phyloP scores from a whole-genome alignment of 1,140 invertebrate genomes.

The Armadillidium nasatum region DNA sequence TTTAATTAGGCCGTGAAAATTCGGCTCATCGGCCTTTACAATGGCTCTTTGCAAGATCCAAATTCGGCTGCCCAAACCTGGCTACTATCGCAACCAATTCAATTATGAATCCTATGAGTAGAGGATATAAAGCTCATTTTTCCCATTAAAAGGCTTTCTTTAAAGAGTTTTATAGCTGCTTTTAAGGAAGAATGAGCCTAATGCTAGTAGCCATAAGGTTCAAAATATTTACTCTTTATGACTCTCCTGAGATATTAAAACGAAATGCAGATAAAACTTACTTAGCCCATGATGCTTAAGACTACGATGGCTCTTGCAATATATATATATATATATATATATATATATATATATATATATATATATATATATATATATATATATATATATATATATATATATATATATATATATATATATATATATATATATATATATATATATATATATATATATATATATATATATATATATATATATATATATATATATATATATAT shows the following conservation, averaged over 20 bases:
- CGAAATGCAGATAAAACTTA: constrained; percentile 8
- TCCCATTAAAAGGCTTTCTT: neutral
- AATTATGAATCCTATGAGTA: constrained; percentile 2
- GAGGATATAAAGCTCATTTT: constrained; percentile 3
- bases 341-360: constrained; percentile 1
- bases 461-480: too few relatives aligned
- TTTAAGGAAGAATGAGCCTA: neutral
- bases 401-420: too few relatives aligned
- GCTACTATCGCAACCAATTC: neutral
- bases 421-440: too few relatives aligned
- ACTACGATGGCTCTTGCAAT: neutral
- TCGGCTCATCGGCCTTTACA: neutral
- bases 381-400: too few relatives aligned
- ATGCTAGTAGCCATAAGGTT: neutral
- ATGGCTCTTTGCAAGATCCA: neutral
- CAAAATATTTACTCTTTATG: constrained; percentile 6
- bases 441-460: too few relatives aligned
- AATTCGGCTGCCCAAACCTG: neutral
- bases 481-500: too few relatives aligned
- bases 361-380: neutral
- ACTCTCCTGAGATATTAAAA: constrained; percentile 3
- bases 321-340: neutral
- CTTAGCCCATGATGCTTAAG: neutral
- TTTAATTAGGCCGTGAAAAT: neutral
- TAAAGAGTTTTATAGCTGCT: neutral